A percentile compares a stretch with the other conserved stretches of the same genome.
Evolutionary conservation across 2,888 invertebrate species (phyloP).

Genomic region (Sussaba pulchella): DNA sequence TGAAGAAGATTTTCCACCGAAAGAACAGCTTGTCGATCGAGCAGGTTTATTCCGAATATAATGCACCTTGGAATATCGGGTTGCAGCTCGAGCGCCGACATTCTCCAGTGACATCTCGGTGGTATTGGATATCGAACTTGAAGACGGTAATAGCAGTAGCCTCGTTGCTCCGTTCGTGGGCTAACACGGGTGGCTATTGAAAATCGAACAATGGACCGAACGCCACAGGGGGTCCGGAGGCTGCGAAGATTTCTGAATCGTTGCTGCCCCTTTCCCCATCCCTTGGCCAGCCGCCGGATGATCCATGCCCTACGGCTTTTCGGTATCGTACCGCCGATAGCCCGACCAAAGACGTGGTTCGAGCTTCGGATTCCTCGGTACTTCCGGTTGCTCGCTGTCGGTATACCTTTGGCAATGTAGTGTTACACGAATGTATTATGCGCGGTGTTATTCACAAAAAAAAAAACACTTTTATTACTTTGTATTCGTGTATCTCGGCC

Average conservation of each 20-base stretch:
- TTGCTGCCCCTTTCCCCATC: background rate
- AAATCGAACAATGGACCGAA: conserved; percentile 64
- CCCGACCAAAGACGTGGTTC: conserved; percentile 18
- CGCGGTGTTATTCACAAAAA: too few species aligned
- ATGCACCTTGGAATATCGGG: conserved; percentile 12
- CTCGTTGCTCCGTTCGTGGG: conserved; percentile 24
- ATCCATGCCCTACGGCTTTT: conserved; percentile 33
- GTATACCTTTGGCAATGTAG: too few species aligned
- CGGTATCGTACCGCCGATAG: background rate
- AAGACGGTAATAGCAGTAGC: conserved; percentile 34
- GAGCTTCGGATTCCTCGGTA: conserved; percentile 37
- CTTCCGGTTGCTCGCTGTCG: conserved; percentile 46
- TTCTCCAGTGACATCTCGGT: conserved; percentile 25
- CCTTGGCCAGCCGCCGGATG: conserved; percentile 42
- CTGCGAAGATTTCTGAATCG: conserved; percentile 55
- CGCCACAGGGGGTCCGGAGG: conserved; percentile 49
- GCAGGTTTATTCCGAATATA: background rate
- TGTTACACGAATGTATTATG: too few species aligned
- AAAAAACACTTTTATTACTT: conserved; percentile 4
- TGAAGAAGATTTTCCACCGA: background rate
- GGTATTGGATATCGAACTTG: conserved; percentile 50
- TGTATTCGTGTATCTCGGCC: background rate
- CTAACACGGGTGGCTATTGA: conserved; percentile 51
- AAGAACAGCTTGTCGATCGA: background rate
- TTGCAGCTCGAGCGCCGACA: conserved; percentile 23